These are phyloP conservation scores for Ypsolopha scabrella DNA, from an alignment of 2,888 invertebrate genomes.

Conservation along the genomic window DNA sequence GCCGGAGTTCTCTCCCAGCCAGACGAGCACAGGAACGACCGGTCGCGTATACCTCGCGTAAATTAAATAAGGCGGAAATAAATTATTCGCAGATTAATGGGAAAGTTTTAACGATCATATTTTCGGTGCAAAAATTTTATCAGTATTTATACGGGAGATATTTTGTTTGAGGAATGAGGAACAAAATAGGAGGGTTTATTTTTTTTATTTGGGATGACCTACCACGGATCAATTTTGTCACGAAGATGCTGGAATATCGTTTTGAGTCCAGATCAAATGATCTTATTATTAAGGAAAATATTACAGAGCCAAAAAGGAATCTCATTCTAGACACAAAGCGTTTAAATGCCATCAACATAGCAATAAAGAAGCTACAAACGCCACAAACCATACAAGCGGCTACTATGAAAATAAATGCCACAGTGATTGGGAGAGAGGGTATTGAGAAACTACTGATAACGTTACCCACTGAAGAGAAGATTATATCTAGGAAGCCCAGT, in stretches of 20 bases:
- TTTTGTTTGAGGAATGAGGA: too few species aligned
- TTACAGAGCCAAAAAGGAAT: slow-evolving; percentile 62
- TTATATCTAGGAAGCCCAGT: slow-evolving; percentile 95
- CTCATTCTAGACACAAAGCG: slow-evolving; percentile 95
- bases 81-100: too few species aligned
- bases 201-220: slow-evolving; percentile 98
- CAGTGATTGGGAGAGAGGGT: slow-evolving; percentile 97
- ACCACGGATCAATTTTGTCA: slow-evolving; percentile 87
- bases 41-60: too few species aligned
- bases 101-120: too few species aligned
- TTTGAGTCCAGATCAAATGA: slow-evolving; percentile 98
- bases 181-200: slow-evolving; percentile 77
- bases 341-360: slow-evolving; percentile 99
- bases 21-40: too few species aligned
- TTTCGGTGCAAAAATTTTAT: too few species aligned
- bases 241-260: slow-evolving; percentile 92
- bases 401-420: slow-evolving; percentile 98
- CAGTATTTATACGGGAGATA: too few species aligned
- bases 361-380: slow-evolving; percentile 98
- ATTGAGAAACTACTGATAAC: slow-evolving; percentile 98
- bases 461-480: slow-evolving; percentile 95
- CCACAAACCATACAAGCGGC: slow-evolving; percentile 99
- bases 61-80: too few species aligned
- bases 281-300: slow-evolving; percentile 83
- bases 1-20: too few species aligned